These are phyloP conservation scores for Aleiodes leptofemur DNA, from an alignment of 2,888 invertebrate genomes.

Conservation along the genomic window DNA sequence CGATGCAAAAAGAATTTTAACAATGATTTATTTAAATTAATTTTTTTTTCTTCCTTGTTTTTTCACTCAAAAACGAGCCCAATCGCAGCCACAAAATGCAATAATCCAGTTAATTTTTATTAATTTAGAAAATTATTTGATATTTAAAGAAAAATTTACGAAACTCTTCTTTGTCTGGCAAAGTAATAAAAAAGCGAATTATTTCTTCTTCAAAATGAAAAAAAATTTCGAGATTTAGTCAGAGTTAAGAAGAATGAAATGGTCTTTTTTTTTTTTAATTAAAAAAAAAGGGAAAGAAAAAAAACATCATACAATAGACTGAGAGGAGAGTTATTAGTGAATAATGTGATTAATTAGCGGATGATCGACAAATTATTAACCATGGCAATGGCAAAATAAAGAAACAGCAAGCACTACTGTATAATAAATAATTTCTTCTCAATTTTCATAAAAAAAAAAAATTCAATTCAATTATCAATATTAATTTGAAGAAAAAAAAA, in stretches of 20 bases:
- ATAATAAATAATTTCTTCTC: neutral
- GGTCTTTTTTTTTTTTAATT: neutral
- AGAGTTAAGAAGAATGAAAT: slow-evolving; percentile 1
- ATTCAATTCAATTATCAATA: neutral
- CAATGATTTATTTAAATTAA: slow-evolving; percentile 1
- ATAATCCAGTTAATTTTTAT: slow-evolving; percentile 1
- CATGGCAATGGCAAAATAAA: slow-evolving; percentile 34
- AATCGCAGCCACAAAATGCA: slow-evolving; percentile 4
- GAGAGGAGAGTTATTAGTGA: slow-evolving; percentile 35
- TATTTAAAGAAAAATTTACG: neutral
- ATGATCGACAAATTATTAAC: slow-evolving; percentile 45
- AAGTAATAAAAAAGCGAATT: slow-evolving; percentile 24
- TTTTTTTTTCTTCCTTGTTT: neutral
- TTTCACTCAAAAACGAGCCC: neutral
- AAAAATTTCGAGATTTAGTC: neutral
- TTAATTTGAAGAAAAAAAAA: neutral
- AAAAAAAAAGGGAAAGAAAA: slow-evolving; percentile 46
- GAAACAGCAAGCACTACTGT: slow-evolving; percentile 2
- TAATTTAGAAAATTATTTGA: neutral
- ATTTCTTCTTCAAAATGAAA: neutral
- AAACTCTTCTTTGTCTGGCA: slow-evolving; percentile 30
- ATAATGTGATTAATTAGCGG: slow-evolving; percentile 41
- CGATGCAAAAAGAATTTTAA: slow-evolving; percentile 16
- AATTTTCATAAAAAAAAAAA: neutral
- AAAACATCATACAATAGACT: slow-evolving; percentile 42